These are phyloP conservation scores for Spicauda simplicius DNA, from an alignment of 2,888 invertebrate genomes.

Conservation along the genomic window DNA sequence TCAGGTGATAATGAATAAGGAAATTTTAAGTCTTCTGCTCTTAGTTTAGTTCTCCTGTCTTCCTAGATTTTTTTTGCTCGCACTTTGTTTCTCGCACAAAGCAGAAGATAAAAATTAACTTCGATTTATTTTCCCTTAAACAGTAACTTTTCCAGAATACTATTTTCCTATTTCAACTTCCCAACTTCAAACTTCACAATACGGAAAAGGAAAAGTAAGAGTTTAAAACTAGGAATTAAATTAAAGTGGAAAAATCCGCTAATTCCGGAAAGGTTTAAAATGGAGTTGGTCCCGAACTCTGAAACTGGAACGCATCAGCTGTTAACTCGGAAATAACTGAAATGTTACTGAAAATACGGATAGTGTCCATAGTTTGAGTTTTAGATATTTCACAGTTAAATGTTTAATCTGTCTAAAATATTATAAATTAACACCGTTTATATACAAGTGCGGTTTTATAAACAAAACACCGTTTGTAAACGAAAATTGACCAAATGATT, in stretches of 20 bases:
- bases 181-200: conserved; percentile 6
- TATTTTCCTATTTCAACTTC: conserved; percentile 3
- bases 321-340: conserved; percentile 22
- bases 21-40: too few relatives aligned
- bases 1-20: too few relatives aligned
- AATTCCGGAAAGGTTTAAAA: conserved; percentile 23
- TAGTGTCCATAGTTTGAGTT: not conserved
- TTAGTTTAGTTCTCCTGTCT: too few relatives aligned
- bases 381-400: not conserved
- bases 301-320: conserved; percentile 29
- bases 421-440: too few relatives aligned
- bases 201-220: conserved; percentile 1
- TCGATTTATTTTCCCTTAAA: not conserved
- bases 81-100: too few relatives aligned
- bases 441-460: too few relatives aligned
- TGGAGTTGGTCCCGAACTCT: conserved; percentile 14
- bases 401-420: too few relatives aligned
- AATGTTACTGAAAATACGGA: conserved; percentile 20
- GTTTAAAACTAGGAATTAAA: conserved; percentile 22
- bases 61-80: too few relatives aligned
- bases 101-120: too few relatives aligned
- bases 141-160: not conserved
- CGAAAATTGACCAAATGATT: too few relatives aligned
- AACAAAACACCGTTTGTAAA: too few relatives aligned
- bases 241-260: conserved; percentile 18